Evolutionary conservation across 2,797 vertebrate genomes (phyloP).

Genomic region (Semaprochilodus insignis): DNA sequence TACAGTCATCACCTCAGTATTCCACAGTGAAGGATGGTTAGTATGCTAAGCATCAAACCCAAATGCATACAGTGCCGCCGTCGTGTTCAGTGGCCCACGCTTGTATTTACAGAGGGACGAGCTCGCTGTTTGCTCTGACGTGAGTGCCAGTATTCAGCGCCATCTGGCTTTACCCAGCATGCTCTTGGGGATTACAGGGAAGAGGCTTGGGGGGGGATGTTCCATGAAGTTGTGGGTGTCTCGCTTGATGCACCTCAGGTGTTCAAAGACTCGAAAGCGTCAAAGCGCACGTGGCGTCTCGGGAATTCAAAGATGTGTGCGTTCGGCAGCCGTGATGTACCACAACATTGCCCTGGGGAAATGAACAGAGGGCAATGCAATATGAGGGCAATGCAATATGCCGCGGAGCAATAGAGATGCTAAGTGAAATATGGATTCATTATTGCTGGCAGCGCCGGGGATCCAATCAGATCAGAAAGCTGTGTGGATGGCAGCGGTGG

Average conservation of each 20-base stretch:
- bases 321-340: constrained; percentile 39
- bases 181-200: constrained; percentile 30
- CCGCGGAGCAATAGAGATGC: constrained; percentile 42
- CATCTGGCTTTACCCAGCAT: constrained; percentile 51
- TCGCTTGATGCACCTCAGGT: constrained; percentile 53
- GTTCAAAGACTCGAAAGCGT: constrained; percentile 39
- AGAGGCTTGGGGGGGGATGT: constrained; percentile 38
- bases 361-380: constrained; percentile 45
- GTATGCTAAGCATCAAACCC: constrained; percentile 9
- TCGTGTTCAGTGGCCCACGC: constrained; percentile 1
- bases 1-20: neutral
- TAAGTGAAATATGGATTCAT: constrained; percentile 74
- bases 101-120: constrained; percentile 21
- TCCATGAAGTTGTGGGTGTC: constrained; percentile 34
- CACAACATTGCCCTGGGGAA: constrained; percentile 38
- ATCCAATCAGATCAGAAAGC: constrained; percentile 51
- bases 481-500: constrained; percentile 20
- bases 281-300: constrained; percentile 13
- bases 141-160: constrained; percentile 17
- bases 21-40: neutral
- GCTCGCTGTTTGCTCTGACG: constrained; percentile 5
- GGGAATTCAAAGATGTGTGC: constrained; percentile 42
- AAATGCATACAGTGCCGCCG: constrained; percentile 13
- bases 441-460: constrained; percentile 63
- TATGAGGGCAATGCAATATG: constrained; percentile 52